These are phyloP conservation scores for Drosophila gunungcola DNA, from an alignment of 1,140 invertebrate species.

Conservation along the genomic window DNA sequence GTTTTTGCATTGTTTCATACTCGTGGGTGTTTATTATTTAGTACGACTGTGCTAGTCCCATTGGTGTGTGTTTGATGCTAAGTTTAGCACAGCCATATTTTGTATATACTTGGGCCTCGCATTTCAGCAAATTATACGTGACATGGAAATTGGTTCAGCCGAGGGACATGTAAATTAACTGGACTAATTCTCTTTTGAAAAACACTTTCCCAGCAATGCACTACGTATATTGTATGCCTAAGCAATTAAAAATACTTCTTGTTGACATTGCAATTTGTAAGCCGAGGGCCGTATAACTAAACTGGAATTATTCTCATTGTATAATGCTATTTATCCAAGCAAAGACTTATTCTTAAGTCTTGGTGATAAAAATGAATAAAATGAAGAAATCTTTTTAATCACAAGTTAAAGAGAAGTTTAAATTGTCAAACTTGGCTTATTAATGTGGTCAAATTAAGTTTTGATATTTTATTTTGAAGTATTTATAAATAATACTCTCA, in stretches of 20 bases:
- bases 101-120: constrained; percentile 19
- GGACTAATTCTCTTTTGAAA: background rate
- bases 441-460: too few species aligned
- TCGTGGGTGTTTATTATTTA: constrained; percentile 37
- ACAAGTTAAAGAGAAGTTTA: too few species aligned
- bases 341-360: too few species aligned
- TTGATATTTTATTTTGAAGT: background rate
- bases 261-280: background rate
- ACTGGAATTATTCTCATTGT: background rate
- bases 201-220: background rate
- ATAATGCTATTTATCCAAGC: background rate
- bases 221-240: background rate
- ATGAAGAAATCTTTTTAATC: too few species aligned
- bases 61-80: constrained; percentile 39
- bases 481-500: background rate
- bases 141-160: constrained; percentile 30
- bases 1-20: constrained; percentile 30
- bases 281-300: background rate
- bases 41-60: constrained; percentile 16
- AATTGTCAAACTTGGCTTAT: too few species aligned
- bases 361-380: too few species aligned
- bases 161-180: constrained; percentile 4
- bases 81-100: constrained; percentile 25
- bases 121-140: constrained; percentile 33
- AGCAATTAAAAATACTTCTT: constrained; percentile 4